phyloP scores from a whole-genome alignment of 2,113 vertebrate genomes.

The Cyanistes caeruleus region DNA sequence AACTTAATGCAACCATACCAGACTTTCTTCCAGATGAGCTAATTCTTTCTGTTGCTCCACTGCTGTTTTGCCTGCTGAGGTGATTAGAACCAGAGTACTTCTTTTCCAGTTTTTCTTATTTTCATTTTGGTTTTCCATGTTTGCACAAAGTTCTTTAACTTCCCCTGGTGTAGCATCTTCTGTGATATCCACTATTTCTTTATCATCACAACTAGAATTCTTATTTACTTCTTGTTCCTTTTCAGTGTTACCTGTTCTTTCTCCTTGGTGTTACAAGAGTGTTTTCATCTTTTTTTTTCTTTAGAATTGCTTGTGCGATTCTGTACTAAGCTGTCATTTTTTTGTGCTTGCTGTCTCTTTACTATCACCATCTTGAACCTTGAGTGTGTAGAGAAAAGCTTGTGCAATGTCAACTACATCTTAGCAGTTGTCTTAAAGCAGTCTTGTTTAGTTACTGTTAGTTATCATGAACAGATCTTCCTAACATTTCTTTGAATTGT shows the following conservation, averaged over 20 bases:
- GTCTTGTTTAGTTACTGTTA: not conserved
- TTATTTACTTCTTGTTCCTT: not conserved
- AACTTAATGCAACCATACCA: not conserved
- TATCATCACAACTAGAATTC: not conserved
- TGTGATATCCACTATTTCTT: not conserved
- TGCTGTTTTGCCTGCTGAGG: not conserved
- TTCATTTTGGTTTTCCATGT: not conserved
- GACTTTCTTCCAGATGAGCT: not conserved
- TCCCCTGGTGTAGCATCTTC: not conserved
- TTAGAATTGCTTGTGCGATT: not conserved
- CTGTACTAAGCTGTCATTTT: not conserved
- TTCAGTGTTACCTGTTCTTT: not conserved
- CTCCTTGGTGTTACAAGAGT: not conserved
- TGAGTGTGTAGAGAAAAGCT: not conserved
- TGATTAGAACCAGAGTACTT: not conserved
- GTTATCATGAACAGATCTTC: not conserved
- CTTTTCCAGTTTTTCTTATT: not conserved
- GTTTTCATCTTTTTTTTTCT: not conserved
- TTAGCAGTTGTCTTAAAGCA: not conserved
- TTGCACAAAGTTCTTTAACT: not conserved
- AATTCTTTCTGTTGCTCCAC: not conserved
- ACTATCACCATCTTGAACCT: not conserved
- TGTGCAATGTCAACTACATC: not conserved
- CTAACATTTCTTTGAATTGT: not conserved
- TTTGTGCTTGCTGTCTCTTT: not conserved